phyloP scores from a whole-genome alignment of 2,888 invertebrate genomes.

The Papilio protenor region DNA sequence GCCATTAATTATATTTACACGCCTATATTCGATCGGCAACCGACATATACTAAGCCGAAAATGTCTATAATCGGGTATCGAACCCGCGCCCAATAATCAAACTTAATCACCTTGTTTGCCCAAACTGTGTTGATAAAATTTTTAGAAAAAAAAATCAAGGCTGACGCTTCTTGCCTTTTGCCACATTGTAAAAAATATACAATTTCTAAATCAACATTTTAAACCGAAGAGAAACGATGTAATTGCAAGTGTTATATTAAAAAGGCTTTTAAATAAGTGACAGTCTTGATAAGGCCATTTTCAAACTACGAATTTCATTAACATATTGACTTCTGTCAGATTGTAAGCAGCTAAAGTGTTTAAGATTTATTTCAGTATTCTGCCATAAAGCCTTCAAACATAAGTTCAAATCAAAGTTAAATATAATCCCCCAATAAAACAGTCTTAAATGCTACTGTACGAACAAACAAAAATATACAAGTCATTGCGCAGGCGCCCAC shows the following conservation, averaged over 20 bases:
- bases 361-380: too few species aligned
- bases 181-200: not conserved
- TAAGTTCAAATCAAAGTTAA: not conserved
- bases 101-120: constrained; percentile 73
- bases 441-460: constrained; percentile 43
- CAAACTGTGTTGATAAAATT: constrained; percentile 59
- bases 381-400: too few species aligned
- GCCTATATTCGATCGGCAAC: constrained; percentile 64
- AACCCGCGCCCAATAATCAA: constrained; percentile 74
- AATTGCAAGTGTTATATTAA: not conserved
- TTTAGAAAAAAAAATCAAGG: constrained; percentile 48
- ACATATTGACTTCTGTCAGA: too few species aligned
- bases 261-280: too few species aligned
- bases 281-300: too few species aligned
- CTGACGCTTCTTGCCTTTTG: constrained; percentile 35
- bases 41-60: constrained; percentile 70
- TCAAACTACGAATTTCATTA: too few species aligned
- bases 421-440: constrained; percentile 2
- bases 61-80: constrained; percentile 79
- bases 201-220: constrained; percentile 44
- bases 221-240: not conserved
- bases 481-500: constrained; percentile 56
- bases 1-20: constrained; percentile 76
- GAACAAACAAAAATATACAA: constrained; percentile 49
- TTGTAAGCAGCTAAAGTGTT: too few species aligned